Evolutionary conservation across 2,113 vertebrate species (phyloP), one percentile per base, ranked within the genome.

Genomic region (Toxotes chatareus): DNA sequence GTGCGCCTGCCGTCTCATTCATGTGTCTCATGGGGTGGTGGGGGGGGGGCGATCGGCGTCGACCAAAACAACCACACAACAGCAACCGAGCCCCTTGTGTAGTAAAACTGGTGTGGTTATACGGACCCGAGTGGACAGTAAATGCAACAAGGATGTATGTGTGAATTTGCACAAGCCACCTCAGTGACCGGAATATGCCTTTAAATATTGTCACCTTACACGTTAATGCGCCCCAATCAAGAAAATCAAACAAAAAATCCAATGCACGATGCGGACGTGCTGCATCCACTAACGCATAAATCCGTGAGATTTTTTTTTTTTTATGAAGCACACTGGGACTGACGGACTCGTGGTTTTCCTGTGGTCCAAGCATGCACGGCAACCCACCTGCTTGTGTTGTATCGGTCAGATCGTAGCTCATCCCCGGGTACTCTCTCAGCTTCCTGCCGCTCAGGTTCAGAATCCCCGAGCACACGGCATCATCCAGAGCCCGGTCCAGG

Each of bases 401-500:
- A 89, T 99, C 98, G 71, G 97, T 97, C 76, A 99, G 96, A 91
- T 99, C 97, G 88, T 96, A 97, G 94, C 94, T 96, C 80, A 95
- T 89, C 69, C 96, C 95, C 27, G 97, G 97, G 91, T 97, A 99
- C 81, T 98, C 97, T 86, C 97, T 95, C 92, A 99, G 97, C 92
- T 97, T 99, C 92, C 97, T 96, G n/a, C 97, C 97, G 93, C 97
- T 98, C 86, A 99, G 96, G 93, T 97, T 97, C 61, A 99, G 95
- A 59, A 97, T 94, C 86, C 97, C 97, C 10, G 97, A 97, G 94
- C 95, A 95, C 85, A 93, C 96, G 65, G 97, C 97, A 95, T 99
- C 97, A 88, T 99, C 98, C 92, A 99, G 94, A 88, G 96, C 96
- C 91, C 97, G 96, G 88, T 98, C 98, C 93, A 98, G 93, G 95